phyloP scores from a whole-genome alignment of 2,888 invertebrate genomes.

The Hirtodrosophila duncani region DNA sequence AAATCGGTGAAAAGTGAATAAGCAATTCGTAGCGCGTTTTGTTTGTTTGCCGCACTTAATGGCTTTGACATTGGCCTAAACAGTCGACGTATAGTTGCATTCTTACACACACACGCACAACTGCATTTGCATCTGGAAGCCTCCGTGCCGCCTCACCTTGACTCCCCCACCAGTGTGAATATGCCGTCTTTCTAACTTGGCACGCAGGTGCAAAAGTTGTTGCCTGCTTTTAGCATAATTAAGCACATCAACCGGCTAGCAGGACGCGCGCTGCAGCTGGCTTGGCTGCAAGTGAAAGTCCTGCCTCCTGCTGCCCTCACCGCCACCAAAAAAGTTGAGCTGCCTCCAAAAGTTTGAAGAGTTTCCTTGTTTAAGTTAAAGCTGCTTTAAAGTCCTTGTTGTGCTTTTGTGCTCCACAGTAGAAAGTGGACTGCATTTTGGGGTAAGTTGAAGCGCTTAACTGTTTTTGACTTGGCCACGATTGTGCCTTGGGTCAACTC shows the following conservation, averaged over 20 bases:
- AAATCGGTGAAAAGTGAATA: neutral
- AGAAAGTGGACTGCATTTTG: conserved; percentile 30
- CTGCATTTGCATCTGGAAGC: conserved; percentile 21
- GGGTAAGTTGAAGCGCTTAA: conserved; percentile 45
- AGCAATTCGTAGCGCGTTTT: neutral
- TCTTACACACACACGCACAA: conserved; percentile 7
- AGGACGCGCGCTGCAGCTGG: neutral
- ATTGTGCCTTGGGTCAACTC: conserved; percentile 14
- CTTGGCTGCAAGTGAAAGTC: conserved; percentile 7
- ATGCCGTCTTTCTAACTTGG: conserved; percentile 39
- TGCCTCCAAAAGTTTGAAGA: conserved; percentile 30
- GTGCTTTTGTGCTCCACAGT: neutral
- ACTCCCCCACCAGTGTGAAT: conserved; percentile 33
- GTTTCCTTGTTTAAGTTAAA: conserved; percentile 30
- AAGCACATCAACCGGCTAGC: conserved; percentile 33
- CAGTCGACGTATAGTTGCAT: too few species aligned
- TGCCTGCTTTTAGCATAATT: conserved; percentile 61
- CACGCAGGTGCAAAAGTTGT: conserved; percentile 45
- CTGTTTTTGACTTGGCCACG: conserved; percentile 13
- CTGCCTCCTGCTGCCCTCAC: conserved; percentile 1
- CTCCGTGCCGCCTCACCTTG: conserved; percentile 5
- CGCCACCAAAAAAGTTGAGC: conserved; percentile 20
- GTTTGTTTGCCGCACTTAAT: conserved; percentile 34
- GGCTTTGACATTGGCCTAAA: conserved; percentile 65
- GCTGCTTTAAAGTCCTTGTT: conserved; percentile 33